These are phyloP conservation scores for Drosophila bocki DNA, from an alignment of 1,140 invertebrate species.

Conservation along the genomic window DNA sequence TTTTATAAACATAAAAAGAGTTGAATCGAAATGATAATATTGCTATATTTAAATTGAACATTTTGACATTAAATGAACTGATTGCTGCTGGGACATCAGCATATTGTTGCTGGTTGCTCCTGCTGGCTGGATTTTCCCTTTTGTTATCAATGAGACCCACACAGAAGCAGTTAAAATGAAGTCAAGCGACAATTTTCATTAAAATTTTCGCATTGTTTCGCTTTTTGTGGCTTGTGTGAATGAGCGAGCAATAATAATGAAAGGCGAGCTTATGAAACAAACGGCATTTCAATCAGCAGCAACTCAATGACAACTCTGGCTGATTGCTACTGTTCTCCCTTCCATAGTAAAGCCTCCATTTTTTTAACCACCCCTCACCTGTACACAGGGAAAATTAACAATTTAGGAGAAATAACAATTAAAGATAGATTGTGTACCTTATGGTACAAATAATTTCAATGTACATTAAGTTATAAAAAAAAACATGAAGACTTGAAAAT, in stretches of 20 bases:
- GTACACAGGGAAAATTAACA: background rate
- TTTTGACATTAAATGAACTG: slow-evolving; percentile 24
- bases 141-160: slow-evolving; percentile 65
- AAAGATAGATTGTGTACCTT: background rate
- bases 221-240: slow-evolving; percentile 71
- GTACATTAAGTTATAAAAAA: background rate
- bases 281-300: slow-evolving; percentile 80
- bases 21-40: background rate
- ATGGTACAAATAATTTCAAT: background rate
- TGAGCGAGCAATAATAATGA: slow-evolving; percentile 78
- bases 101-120: slow-evolving; percentile 23
- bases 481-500: background rate
- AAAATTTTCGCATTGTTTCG: slow-evolving; percentile 80
- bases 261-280: slow-evolving; percentile 78
- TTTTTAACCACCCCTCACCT: slow-evolving; percentile 8
- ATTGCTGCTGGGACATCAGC: slow-evolving; percentile 22
- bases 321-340: slow-evolving; percentile 53
- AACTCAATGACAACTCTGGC: slow-evolving; percentile 72
- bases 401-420: background rate
- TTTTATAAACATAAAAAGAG: background rate
- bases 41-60: slow-evolving; percentile 15
- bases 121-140: slow-evolving; percentile 6
- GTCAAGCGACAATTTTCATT: slow-evolving; percentile 84
- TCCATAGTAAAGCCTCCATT: background rate
- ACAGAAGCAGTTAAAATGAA: slow-evolving; percentile 72